phyloP scores from a whole-genome alignment of 1,140 invertebrate species.

The Armadillidium nasatum region DNA sequence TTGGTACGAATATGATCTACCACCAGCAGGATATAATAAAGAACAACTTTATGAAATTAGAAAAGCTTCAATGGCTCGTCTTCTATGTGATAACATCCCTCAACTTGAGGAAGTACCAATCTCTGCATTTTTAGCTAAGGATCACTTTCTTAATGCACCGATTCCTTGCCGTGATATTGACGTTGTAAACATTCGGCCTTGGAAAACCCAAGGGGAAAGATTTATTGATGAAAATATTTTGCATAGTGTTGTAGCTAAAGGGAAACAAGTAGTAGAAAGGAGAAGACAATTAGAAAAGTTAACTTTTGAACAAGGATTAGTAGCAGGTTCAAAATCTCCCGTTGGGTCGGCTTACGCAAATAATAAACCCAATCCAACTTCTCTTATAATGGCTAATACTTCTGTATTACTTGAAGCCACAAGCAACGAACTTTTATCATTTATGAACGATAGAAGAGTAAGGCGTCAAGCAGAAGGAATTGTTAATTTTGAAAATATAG shows the following conservation, averaged over 20 bases:
- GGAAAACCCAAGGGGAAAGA: conserved; percentile 42
- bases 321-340: conserved; percentile 53
- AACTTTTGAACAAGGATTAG: conserved; percentile 47
- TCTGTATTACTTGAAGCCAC: conserved; percentile 59
- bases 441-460: conserved; percentile 41
- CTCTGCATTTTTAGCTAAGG: conserved; percentile 63
- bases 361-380: conserved; percentile 53
- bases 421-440: conserved; percentile 65
- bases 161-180: conserved; percentile 35
- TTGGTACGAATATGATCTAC: conserved; percentile 73
- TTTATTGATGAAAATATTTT: conserved; percentile 39
- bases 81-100: conserved; percentile 83
- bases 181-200: conserved; percentile 27
- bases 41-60: conserved; percentile 80
- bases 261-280: conserved; percentile 39
- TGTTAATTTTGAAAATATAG: conserved; percentile 49
- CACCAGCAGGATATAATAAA: conserved; percentile 61
- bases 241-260: conserved; percentile 39
- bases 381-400: conserved; percentile 54
- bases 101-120: conserved; percentile 54
- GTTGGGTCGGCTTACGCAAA: conserved; percentile 53
- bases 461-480: conserved; percentile 46
- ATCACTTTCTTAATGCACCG: conserved; percentile 65
- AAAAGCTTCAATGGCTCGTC: conserved; percentile 70
- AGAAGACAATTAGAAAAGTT: conserved; percentile 43